phyloP scores from a whole-genome alignment of 2,797 vertebrate genomes.

The Tarsius wallacei region DNA sequence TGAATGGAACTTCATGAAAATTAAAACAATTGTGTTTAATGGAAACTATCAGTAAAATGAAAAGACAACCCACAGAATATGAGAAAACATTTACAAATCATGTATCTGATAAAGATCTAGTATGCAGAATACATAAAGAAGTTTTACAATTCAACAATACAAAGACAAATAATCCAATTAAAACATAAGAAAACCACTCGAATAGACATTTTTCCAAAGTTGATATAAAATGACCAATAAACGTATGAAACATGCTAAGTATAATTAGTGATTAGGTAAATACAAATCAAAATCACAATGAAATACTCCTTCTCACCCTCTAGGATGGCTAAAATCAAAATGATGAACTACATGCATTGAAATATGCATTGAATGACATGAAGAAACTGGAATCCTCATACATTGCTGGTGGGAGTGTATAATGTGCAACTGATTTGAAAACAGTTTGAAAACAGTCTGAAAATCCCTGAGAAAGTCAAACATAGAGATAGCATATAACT shows the following conservation, averaged over 20 bases:
- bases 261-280: background rate
- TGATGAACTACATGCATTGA: background rate
- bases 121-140: background rate
- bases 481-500: background rate
- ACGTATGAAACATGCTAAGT: background rate
- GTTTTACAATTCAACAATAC: background rate
- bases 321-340: constrained; percentile 4
- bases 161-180: background rate
- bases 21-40: background rate
- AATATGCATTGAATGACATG: no score
- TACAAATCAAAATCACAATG: background rate
- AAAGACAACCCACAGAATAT: background rate
- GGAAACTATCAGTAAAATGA: background rate
- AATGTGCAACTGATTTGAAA: background rate
- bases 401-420: background rate
- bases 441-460: constrained; percentile 6
- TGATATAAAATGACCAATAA: background rate
- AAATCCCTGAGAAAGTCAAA: background rate
- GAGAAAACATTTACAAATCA: background rate
- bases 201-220: background rate
- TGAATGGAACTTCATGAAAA: background rate
- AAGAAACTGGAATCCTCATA: no score
- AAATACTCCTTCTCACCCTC: background rate
- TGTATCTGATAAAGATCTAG: background rate
- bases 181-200: background rate